These are phyloP conservation scores for Steinernema carpocapsae DNA, from an alignment of 2,888 invertebrate genomes.

Conservation along the genomic window DNA sequence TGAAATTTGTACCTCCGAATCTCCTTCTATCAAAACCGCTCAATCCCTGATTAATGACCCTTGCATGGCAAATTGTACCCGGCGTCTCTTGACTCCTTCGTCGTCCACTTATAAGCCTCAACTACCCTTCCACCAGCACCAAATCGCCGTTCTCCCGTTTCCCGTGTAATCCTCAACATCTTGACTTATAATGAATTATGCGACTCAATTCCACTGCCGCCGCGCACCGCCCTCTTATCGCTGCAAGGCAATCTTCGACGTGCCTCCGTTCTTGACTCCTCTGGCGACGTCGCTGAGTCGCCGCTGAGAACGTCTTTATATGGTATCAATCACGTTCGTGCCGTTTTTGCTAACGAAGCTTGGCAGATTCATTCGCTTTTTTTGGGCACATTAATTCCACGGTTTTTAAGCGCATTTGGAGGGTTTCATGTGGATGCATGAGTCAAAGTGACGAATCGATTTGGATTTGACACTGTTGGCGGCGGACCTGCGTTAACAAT, in stretches of 20 bases:
- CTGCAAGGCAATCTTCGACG: conserved; percentile 13
- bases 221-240: conserved; percentile 33
- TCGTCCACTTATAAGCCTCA: no score
- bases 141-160: conserved; percentile 11
- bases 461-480: no score
- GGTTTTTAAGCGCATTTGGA: neutral
- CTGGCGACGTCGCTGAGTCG: neutral
- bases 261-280: neutral
- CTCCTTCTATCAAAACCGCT: no score
- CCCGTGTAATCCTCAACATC: conserved; percentile 30
- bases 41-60: no score
- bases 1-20: no score
- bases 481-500: no score
- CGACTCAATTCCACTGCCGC: neutral
- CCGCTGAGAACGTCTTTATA: conserved; percentile 13
- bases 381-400: conserved; percentile 4
- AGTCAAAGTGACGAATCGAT: no score
- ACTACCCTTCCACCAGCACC: neutral
- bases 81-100: no score
- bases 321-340: conserved; percentile 6
- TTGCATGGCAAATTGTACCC: no score
- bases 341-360: no score
- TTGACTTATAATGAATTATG: conserved; percentile 35
- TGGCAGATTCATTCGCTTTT: no score
- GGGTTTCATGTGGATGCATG: no score